phyloP scores from a whole-genome alignment of 1,140 invertebrate species.

The Drosophila albomicans region DNA sequence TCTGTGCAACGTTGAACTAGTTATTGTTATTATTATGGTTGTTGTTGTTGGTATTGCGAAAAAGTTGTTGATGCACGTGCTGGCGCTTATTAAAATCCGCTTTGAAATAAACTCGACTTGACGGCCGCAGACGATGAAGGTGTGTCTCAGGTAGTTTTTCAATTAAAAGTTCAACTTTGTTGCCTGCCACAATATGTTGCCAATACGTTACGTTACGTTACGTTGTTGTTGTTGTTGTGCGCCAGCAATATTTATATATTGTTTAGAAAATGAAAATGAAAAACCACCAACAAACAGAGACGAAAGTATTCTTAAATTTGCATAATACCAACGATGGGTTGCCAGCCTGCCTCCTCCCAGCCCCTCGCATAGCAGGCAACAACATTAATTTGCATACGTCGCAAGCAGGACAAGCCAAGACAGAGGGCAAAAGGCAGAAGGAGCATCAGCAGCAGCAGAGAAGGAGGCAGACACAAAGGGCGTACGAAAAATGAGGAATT shows the following conservation, averaged over 20 bases:
- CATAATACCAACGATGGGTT: slow-evolving; percentile 40
- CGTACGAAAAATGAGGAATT: slow-evolving; percentile 48
- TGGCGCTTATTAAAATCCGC: slow-evolving; percentile 35
- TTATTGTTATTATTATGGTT: not conserved
- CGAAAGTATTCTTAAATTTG: slow-evolving; percentile 40
- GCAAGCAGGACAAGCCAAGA: slow-evolving; percentile 9
- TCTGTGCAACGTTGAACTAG: not conserved
- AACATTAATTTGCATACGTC: slow-evolving; percentile 56
- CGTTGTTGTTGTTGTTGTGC: too few relatives aligned
- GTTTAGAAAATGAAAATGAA: slow-evolving; percentile 57
- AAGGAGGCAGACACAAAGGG: slow-evolving; percentile 32
- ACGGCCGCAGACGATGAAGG: not conserved
- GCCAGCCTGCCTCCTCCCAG: not conserved
- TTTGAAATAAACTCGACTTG: slow-evolving; percentile 25
- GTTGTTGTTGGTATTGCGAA: slow-evolving; percentile 12
- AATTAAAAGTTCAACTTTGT: slow-evolving; percentile 58
- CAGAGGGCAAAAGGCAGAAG: not conserved
- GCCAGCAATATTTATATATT: slow-evolving; percentile 22
- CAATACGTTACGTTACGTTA: slow-evolving; percentile 11
- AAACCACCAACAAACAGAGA: slow-evolving; percentile 51
- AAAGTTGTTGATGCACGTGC: slow-evolving; percentile 27
- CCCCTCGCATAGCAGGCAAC: slow-evolving; percentile 16
- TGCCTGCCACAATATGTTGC: slow-evolving; percentile 23
- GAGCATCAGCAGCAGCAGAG: not conserved
- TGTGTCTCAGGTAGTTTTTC: slow-evolving; percentile 53